A percentile compares a stretch with the other conserved stretches of the same genome.
These are phyloP conservation scores for Stratiomys singularior DNA, from an alignment of 2,888 invertebrate species.

Conservation along the genomic window DNA sequence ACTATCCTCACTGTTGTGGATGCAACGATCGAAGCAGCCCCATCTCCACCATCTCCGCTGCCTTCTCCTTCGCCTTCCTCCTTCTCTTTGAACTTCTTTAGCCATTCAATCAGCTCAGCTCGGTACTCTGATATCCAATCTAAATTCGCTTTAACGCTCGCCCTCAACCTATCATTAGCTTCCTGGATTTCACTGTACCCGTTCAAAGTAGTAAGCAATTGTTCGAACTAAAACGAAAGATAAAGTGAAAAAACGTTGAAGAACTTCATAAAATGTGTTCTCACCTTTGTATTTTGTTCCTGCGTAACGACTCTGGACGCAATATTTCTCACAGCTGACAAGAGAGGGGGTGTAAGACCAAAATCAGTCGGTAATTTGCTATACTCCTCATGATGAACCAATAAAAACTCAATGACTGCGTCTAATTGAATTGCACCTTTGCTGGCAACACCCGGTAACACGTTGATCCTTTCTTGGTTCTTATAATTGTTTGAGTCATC, in stretches of 20 bases:
- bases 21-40: slow-evolving; percentile 11
- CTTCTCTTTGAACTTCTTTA: slow-evolving; percentile 11
- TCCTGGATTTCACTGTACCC: background rate
- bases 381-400: slow-evolving; percentile 61
- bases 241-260: background rate
- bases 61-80: background rate
- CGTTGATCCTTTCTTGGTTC: slow-evolving; percentile 58
- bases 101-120: slow-evolving; percentile 1
- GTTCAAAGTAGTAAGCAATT: background rate
- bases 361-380: background rate
- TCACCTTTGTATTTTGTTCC: slow-evolving; percentile 17
- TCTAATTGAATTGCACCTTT: slow-evolving; percentile 64
- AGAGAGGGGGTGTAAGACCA: background rate
- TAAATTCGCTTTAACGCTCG: slow-evolving; percentile 11
- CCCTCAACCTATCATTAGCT: background rate
- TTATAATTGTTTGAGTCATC: slow-evolving; percentile 54
- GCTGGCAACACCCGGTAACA: slow-evolving; percentile 59
- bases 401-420: slow-evolving; percentile 68
- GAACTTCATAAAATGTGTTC: background rate
- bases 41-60: slow-evolving; percentile 9
- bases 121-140: slow-evolving; percentile 9
- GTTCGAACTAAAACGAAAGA: slow-evolving; percentile 24
- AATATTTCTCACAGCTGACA: slow-evolving; percentile 19
- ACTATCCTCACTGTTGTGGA: background rate
- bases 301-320: slow-evolving; percentile 13